Percentiles rank a stretch among this genome's conserved stretches.
phyloP scores from a whole-genome alignment of 2,113 vertebrate species.

The Colinus virginianus region DNA sequence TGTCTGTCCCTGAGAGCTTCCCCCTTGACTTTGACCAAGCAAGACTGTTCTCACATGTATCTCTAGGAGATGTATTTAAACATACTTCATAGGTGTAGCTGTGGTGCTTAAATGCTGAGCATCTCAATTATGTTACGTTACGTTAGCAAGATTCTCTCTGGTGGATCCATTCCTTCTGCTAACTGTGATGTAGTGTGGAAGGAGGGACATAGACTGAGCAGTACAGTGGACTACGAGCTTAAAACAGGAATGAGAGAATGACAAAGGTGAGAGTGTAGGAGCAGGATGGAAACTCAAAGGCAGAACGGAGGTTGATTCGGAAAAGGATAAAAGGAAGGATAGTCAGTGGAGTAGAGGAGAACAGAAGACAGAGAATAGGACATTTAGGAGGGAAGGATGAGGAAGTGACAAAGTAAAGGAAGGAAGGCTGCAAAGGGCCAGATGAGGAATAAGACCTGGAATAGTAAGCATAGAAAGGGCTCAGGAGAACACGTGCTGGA shows the following conservation, averaged over 20 bases:
- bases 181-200: fast-evolving
- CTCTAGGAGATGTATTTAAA: neutral
- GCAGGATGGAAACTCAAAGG: neutral
- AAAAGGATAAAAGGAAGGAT: neutral
- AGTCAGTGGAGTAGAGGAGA: neutral
- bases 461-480: neutral
- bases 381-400: neutral
- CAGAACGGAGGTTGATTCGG: neutral
- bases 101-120: neutral
- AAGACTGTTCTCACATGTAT: neutral
- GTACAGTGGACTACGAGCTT: neutral
- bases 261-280: neutral
- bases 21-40: neutral
- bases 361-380: neutral
- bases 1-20: neutral
- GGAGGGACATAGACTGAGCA: fast-evolving
- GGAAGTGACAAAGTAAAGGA: fast-evolving
- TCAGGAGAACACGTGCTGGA: neutral
- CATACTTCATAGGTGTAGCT: neutral
- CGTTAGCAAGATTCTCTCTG: neutral
- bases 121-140: neutral
- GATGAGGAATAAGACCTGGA: neutral
- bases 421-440: neutral
- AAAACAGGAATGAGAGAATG: fast-evolving
- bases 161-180: neutral